Conservation (phyloP, 2,797 vertebrate genomes). For the Paguma larvata region DNA sequence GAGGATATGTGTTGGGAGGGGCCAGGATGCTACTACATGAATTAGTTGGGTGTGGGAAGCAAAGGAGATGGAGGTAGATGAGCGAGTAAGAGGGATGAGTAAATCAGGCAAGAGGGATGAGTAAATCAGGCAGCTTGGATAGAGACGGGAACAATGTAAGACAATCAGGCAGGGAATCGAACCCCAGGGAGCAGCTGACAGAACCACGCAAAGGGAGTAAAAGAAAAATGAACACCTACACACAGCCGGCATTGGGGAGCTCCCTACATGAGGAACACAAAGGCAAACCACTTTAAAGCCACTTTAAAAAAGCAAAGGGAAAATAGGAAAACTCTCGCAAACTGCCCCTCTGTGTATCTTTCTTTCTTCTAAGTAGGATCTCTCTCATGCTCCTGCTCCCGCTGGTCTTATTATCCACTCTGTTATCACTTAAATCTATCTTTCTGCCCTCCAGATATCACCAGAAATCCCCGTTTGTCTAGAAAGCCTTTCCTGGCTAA, state of each 20-base stretch:
- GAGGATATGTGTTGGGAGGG: not conserved
- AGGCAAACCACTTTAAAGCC: not conserved
- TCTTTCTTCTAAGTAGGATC: not conserved
- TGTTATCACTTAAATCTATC: not conserved
- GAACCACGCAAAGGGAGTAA: not conserved
- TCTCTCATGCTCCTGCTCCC: not conserved
- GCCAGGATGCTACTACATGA: not conserved
- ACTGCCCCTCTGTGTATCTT: not conserved
- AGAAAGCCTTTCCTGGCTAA: not conserved
- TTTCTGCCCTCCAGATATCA: not conserved
- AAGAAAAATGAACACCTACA: slow-evolving; percentile 10
- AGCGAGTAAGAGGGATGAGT: not conserved
- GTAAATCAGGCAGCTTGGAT: not conserved
- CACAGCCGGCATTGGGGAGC: not conserved
- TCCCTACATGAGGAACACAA: not conserved
- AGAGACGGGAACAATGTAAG: not conserved
- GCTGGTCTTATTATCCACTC: not conserved
- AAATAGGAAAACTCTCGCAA: not conserved
- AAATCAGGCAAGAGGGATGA: not conserved
- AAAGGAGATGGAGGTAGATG: not conserved
- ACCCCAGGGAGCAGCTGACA: not conserved
- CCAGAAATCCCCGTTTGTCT: not conserved
- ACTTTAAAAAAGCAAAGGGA: slow-evolving; percentile 14
- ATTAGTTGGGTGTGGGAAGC: not conserved
- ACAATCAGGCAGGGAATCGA: not conserved